phyloP scores from a whole-genome alignment of 2,797 vertebrate species.

The Siniperca undulata region DNA sequence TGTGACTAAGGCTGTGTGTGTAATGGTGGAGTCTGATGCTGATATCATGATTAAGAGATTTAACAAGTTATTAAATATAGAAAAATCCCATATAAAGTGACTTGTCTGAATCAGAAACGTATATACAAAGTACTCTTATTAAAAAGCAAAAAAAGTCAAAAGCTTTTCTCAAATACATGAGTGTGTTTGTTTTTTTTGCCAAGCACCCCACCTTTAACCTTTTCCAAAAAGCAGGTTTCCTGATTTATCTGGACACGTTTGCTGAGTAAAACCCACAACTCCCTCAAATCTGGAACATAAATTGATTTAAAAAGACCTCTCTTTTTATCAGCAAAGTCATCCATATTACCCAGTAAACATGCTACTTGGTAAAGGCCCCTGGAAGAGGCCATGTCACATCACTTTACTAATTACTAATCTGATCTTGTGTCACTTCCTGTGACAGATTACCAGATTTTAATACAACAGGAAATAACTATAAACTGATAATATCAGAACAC shows the following conservation, averaged over 20 bases:
- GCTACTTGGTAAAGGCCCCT: not conserved
- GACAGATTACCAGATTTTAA: not conserved
- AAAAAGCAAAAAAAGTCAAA: not conserved
- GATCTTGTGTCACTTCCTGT: not conserved
- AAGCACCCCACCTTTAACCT: not conserved
- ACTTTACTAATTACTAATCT: not conserved
- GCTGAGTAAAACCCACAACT: not conserved
- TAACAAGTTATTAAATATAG: not conserved
- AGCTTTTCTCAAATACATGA: not conserved
- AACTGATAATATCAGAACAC: not conserved
- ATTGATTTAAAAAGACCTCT: not conserved
- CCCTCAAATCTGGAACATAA: not conserved
- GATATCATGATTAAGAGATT: not conserved
- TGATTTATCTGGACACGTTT: not conserved
- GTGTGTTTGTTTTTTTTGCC: not conserved
- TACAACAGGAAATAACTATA: not conserved
- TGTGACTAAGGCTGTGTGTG: conserved; percentile 1
- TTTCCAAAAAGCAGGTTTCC: not conserved
- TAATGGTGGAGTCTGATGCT: conserved; percentile 6
- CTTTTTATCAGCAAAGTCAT: not conserved
- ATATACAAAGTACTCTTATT: not conserved
- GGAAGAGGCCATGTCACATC: not conserved
- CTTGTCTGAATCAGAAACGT: not conserved
- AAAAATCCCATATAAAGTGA: not conserved
- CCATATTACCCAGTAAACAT: not conserved